Base-by-base conservation (phyloP, 2,113 vertebrate species). In the Syrmaticus mikado region DNA sequence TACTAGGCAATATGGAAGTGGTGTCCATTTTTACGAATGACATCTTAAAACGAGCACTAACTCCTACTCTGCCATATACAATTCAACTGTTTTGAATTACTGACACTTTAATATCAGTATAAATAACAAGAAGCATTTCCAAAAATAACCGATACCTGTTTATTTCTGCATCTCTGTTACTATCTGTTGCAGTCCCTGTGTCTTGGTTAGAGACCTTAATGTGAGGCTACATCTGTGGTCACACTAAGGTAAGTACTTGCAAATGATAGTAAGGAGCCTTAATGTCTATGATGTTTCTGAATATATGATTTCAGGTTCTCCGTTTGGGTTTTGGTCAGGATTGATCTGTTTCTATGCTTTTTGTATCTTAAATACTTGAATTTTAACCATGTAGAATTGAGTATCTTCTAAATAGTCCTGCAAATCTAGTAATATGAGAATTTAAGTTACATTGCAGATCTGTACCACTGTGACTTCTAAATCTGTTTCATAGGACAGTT, bases 151-250 rank as follows among this genome's bases (percentile, higher is more conserved):
- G 8, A 11, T 82, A 77, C 24, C 27, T 68, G 7, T 15, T 80
- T 77, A 57, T 68, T 89, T 15, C 22, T 65, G 22, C 48, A 17
- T 58, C 7, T 73, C 67, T 46, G 10, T 57, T 36, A 48, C 13
- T 14, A 50, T 22, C 32, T 76, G 6, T 50, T 64, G 34, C 3
- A 32, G 24, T 62, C 6, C 14, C 21, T 38, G 3, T 55, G 28
- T 66, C 68, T 7, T 0, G 2, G 58, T 53, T 62, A 8, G 68
- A 72, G 2, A 1, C 2, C 32, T 52, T 36, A 41, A 72, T 19
- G 6, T 36, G 12, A 34, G 53, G 1, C 27, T 72, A 5, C 2
- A 7, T 53, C 73, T 46, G 32, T 81, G 0, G 0, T 38, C 73
- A 21, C 11, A 7, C 7, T 72, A 58, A 48, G 17, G 16, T 81